Base-by-base conservation (phyloP, 2,113 vertebrate genomes). In the Globicephala melas region DNA sequence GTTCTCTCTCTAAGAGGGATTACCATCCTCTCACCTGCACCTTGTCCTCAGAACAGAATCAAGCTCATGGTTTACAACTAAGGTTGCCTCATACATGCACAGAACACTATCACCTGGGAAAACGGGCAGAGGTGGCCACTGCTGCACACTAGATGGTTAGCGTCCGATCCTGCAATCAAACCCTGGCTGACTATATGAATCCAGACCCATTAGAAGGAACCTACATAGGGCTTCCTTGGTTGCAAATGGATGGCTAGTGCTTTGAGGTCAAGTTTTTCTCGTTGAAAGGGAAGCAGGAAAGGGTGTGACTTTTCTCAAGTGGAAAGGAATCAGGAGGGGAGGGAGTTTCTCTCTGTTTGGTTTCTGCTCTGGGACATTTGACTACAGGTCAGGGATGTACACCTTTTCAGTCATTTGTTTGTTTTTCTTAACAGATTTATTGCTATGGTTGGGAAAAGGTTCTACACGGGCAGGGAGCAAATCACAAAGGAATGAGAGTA, bases 401-500 rank as follows among this genome's bases (percentile, higher is more conserved):
- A 85, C 67, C 26, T 92, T 87, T 81, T 92, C n/a, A 92, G 73
- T 33, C 7, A 3, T 76, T 81, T 28, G 50, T 71, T 91, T 85
- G 53, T 73, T 92, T 89, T 94, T 77, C 76, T 92, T 50, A 94
- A 82, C 10, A 92, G 87, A 94, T 60, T 97, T 44, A 90, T 47
- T 84, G 41, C 36, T 65, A 76, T 26, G 21, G 65, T 17, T 80
- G 44, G 80, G 68, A 28, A 93, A 83, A 85, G 81, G 79, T 17
- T 88, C 28, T 80, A 70, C 15, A 50, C 26, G 73, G 55, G 28
- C n/a, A 71, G 77, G 74, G 21, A 67, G 10, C 25, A 94, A 36
- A 36, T 36, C 36, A 36, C 36, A 36, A 96, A 92, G 79, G 68
- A 83, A 68, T 83, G 71, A 53, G 68, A 74, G 68, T 60, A 55